Conservation (phyloP, 2,888 invertebrate genomes). For the Patella ulyssiponensis region DNA sequence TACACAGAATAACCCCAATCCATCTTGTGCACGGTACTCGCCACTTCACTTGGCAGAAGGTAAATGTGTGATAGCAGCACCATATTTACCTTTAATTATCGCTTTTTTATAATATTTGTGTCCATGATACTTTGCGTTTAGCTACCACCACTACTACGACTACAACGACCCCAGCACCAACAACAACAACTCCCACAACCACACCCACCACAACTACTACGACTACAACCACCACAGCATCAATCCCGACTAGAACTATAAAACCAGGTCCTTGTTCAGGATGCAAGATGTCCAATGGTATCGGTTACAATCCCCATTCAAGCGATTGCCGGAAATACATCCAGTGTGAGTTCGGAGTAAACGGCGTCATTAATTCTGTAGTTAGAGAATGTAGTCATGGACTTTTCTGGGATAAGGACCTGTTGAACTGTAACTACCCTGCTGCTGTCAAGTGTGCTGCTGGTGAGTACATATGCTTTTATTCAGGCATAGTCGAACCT, state of each 20-base stretch:
- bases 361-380: constrained; percentile 27
- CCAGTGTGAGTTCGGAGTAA: constrained; percentile 34
- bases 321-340: constrained; percentile 37
- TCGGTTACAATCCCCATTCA: constrained; percentile 42
- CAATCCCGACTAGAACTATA: not conserved
- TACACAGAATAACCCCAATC: too few species aligned
- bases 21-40: too few species aligned
- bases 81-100: too few species aligned
- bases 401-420: constrained; percentile 40
- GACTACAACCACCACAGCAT: not conserved
- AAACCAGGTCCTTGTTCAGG: constrained; percentile 37
- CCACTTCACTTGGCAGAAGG: too few species aligned
- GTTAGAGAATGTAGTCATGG: constrained; percentile 39
- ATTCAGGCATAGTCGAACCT: too few species aligned
- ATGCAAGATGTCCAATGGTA: constrained; percentile 38
- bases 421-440: constrained; percentile 35
- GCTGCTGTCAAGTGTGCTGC: constrained; percentile 29
- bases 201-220: not conserved
- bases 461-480: constrained; percentile 24
- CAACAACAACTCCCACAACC: not conserved
- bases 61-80: too few species aligned
- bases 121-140: too few species aligned
- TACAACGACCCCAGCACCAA: not conserved
- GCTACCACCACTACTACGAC: not conserved
- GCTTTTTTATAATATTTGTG: too few species aligned